Evolutionary conservation across 2,888 invertebrate genomes (phyloP), one percentile per base, ranked within the genome.

Genomic region (Yponomeuta evonymella): DNA sequence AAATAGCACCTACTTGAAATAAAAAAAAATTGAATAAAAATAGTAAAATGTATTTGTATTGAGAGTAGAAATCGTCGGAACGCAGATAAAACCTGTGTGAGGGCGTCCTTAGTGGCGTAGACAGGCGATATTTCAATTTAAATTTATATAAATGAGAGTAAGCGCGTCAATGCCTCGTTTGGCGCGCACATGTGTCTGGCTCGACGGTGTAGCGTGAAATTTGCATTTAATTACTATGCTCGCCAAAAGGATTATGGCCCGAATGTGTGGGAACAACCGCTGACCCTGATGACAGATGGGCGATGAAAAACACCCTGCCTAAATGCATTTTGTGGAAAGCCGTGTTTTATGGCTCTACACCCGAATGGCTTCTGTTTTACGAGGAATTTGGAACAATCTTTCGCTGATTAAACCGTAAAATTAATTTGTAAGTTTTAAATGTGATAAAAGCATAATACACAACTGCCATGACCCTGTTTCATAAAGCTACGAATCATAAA

Each of bases 201-300:
- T 58, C 51, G 51, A 15, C 15, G 51, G 51, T 29, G 11, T 67
- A 58, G 58, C 70, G 51, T 36, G 65, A 43, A 73, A 58, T 72
- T 73, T 73, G 71, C 72, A 73, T 73, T 67, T 72, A 70, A 72
- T 73, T 72, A 71, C 70, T 58, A 68, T 70, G 69, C 68, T 70
- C 69, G 71, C 71, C 48, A 30, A 65, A 65, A 65, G 1, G 1
- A 65, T 30, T 12, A 65, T 12, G 30, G 65, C 29, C n/a, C 3
- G 12, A 65, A 65, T 29, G 33, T 30, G 30, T 29, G 30, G 65
- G 65, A 65, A 65, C 29, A 65, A 65, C 65, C 29, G 29, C 43
- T 43, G 51, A 58, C 51, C 51, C 12, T 12, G 12, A 15, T 58
- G 51, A 58, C 12, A 58, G 51, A 58, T 58, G 51, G 51, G 15